Conservation (phyloP, 2,888 invertebrate genomes). For the Coleophora flavipennella region DNA sequence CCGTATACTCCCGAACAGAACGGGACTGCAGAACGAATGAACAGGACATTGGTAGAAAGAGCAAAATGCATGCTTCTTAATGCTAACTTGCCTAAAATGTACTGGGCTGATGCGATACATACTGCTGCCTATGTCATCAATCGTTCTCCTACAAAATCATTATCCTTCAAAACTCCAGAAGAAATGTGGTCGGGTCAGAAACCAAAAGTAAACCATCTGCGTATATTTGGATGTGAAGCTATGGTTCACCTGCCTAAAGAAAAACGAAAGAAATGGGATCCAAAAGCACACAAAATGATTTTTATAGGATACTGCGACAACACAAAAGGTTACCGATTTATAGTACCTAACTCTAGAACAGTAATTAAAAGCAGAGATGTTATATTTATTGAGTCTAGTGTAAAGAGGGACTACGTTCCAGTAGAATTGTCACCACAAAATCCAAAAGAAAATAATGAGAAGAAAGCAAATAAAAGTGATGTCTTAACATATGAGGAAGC, state of each 20-base stretch:
- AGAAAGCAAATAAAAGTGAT: neutral
- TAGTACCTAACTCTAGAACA: neutral
- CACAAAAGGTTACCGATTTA: neutral
- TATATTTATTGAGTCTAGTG: neutral
- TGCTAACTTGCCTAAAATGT: neutral
- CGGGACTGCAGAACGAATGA: conserved; percentile 26
- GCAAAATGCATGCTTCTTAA: conserved; percentile 6
- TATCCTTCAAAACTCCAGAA: no score
- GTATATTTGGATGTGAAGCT: neutral
- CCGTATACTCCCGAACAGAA: conserved; percentile 25
- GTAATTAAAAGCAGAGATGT: neutral
- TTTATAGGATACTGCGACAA: no score
- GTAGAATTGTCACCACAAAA: neutral
- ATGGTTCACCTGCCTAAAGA: conserved; percentile 9
- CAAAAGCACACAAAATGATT: no score
- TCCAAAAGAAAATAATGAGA: neutral
- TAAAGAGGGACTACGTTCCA: neutral
- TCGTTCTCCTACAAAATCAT: no score
- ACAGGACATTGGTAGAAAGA: no score
- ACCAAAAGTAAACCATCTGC: neutral
- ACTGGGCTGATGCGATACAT: conserved; percentile 13
- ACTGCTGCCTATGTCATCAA: conserved; percentile 8
- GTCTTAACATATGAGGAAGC: no score
- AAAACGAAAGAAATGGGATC: conserved; percentile 9
- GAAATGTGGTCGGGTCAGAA: neutral